Evolutionary conservation across 1,140 invertebrate genomes (phyloP), one percentile per base, ranked within the genome.

Genomic region (Notospermus geniculatus): DNA sequence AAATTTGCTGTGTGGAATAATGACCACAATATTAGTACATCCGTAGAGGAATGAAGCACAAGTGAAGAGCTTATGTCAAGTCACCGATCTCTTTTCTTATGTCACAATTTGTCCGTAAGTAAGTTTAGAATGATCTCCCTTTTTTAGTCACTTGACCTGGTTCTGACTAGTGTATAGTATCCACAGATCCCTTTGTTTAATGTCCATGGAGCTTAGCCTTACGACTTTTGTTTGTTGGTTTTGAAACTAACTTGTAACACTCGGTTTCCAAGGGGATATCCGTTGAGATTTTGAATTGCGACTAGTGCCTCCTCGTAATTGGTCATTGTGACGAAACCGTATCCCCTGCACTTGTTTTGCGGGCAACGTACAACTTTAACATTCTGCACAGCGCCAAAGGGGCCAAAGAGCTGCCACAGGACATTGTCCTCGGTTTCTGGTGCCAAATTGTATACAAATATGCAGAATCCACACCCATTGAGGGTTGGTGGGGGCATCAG

Each of bases 281-380:
- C 96, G 83, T 99, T 98, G 61, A 99, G 87, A 64, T 92, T 94
- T 82, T 96, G 93, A 73, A 99, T 98, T 57, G 97, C 96, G 63
- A 96, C 90, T 27, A 97, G 88, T 15, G 96, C 95, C 80, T 98
- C 96, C 80, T 98, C 95, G 84, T 98, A 98, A 83, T 98, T 97
- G 73, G 94, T 97, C 97, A 99, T 99, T 58, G 95, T 98, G 62
- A 99, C 95, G 83, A 98, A 98, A n/a, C 95, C 97, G 81, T 97
- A 98, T 70, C 97, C 97, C 84, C 98, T 98, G 87, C 97, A 98
- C 84, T 98, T 98, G 84, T 97, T 95, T 82, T 97, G 92, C 74
- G 95, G 87, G 84, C 98, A 96, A 64, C 95, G 89, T 74, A 98
- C 97, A 56, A 84, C 83, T 85, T 98, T 98, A 30, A 98, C 96